phyloP scores from a whole-genome alignment of 2,113 vertebrate species.

The Hippocampus abdominalis region DNA sequence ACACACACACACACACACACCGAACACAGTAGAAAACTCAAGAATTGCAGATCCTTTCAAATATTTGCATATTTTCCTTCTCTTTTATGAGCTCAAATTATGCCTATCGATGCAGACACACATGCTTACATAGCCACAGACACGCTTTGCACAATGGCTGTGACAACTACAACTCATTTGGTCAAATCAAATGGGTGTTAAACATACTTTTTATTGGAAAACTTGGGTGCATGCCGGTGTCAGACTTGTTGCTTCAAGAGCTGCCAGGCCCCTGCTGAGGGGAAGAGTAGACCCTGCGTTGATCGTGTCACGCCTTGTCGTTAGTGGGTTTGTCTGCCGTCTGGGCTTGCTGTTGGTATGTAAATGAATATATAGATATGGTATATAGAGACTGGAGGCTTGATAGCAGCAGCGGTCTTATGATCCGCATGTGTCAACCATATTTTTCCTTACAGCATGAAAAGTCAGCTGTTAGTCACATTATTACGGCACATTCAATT shows the following conservation, averaged over 20 bases:
- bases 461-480: neutral
- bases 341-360: constrained; percentile 69
- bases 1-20: constrained; percentile 11
- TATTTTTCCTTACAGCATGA: constrained; percentile 17
- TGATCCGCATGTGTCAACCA: constrained; percentile 14
- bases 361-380: constrained; percentile 46
- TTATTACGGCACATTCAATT: constrained; percentile 5
- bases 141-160: constrained; percentile 12
- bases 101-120: constrained; percentile 14
- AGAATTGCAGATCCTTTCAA: constrained; percentile 32
- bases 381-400: constrained; percentile 19
- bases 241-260: constrained; percentile 16
- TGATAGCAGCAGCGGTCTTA: constrained; percentile 9
- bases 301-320: constrained; percentile 61
- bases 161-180: constrained; percentile 11
- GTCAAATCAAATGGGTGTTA: constrained; percentile 13
- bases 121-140: constrained; percentile 7
- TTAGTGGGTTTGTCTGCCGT: constrained; percentile 56
- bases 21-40: constrained; percentile 29
- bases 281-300: constrained; percentile 35
- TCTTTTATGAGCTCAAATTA: constrained; percentile 45
- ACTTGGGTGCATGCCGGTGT: constrained; percentile 29
- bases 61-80: constrained; percentile 47
- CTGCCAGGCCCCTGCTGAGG: constrained; percentile 28
- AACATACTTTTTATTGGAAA: constrained; percentile 24